These are phyloP conservation scores for Talpa occidentalis DNA, from an alignment of 2,113 vertebrate species.

Conservation along the genomic window DNA sequence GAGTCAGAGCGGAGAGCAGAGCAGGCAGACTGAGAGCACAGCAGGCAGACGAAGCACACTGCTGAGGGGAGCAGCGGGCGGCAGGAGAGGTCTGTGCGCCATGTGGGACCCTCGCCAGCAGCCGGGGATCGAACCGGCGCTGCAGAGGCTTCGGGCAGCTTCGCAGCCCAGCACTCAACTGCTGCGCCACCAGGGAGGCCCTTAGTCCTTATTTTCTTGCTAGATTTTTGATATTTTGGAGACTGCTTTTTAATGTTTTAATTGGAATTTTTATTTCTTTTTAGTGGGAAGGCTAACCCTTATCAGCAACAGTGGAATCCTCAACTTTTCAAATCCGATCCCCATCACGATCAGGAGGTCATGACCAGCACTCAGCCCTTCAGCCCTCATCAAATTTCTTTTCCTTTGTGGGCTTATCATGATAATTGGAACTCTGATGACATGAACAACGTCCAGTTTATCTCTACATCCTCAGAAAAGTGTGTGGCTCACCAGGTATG, in stretches of 20 bases:
- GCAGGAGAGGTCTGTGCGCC: no score
- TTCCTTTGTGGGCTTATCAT: not conserved
- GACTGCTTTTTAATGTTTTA: conserved; percentile 36
- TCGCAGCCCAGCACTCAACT: no score
- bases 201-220: not conserved
- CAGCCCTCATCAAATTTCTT: not conserved
- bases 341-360: not conserved
- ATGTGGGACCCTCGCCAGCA: no score
- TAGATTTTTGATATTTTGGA: conserved; percentile 2
- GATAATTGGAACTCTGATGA: not conserved
- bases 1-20: no score
- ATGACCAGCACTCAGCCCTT: not conserved
- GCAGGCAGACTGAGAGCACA: no score
- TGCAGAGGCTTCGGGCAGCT: no score
- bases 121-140: no score
- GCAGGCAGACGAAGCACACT: no score
- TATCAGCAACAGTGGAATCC: not conserved
- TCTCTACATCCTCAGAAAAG: not conserved
- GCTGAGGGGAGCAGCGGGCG: no score
- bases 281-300: not conserved
- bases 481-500: not conserved
- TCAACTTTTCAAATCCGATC: conserved; percentile 17
- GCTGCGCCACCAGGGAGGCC: no score
- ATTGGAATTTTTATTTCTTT: conserved; percentile 2
- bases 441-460: not conserved